A percentile compares a stretch with the other conserved stretches of the same genome.
These are phyloP conservation scores for Nasonia giraulti DNA, from an alignment of 1,140 invertebrate species.

Conservation along the genomic window DNA sequence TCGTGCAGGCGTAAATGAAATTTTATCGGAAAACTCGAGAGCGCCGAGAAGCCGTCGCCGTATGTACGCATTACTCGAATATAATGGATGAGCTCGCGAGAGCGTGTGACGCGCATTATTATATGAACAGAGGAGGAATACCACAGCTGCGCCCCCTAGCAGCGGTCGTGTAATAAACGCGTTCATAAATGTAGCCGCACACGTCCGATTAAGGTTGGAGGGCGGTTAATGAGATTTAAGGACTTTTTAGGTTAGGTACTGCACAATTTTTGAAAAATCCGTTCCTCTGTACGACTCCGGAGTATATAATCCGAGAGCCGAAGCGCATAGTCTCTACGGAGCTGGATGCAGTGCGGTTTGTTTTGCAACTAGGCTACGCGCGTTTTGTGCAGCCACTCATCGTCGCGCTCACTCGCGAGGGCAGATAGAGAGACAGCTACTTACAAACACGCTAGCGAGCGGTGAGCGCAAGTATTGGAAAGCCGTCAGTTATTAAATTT, in stretches of 20 bases:
- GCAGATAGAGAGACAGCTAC: not conserved
- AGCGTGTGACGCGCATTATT: not conserved
- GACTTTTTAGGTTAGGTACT: no score
- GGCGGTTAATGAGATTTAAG: no score
- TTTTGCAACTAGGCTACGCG: not conserved
- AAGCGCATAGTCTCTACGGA: not conserved
- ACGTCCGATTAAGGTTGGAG: no score
- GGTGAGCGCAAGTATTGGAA: not conserved
- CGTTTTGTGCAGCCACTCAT: not conserved
- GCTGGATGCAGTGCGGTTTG: not conserved
- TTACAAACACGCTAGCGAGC: not conserved
- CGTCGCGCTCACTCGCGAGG: not conserved
- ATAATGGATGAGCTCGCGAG: not conserved
- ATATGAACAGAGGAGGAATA: not conserved
- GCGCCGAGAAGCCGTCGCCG: not conserved
- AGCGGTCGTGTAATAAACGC: no score
- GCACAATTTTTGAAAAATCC: no score
- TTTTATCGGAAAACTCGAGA: conserved; percentile 10
- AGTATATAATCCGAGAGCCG: no score
- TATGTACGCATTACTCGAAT: not conserved
- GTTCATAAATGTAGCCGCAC: no score
- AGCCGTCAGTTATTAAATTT: conserved; percentile 4
- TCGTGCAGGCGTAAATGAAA: not conserved
- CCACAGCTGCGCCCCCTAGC: not conserved
- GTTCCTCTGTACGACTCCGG: no score